Conservation (phyloP, 2,113 vertebrate genomes). For the Myocastor coypus region DNA sequence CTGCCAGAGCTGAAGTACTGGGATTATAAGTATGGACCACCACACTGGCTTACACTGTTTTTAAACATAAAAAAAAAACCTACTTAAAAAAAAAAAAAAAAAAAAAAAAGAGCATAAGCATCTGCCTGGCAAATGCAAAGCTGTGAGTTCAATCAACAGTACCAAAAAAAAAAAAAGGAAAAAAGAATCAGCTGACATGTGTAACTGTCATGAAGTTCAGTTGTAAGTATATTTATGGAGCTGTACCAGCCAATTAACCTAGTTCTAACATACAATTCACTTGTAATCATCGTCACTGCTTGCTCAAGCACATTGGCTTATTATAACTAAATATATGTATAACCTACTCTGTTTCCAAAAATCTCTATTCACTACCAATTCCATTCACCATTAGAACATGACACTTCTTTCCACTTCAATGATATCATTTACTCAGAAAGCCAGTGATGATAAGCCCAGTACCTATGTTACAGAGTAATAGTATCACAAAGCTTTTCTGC, state of each 20-base stretch:
- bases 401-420: background rate
- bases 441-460: no score
- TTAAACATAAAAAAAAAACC: slow-evolving; percentile 6
- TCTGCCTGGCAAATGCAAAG: no score
- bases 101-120: no score
- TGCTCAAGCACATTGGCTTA: background rate
- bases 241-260: background rate
- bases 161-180: no score
- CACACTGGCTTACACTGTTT: background rate
- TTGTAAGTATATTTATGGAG: slow-evolving; percentile 18
- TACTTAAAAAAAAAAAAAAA: no score
- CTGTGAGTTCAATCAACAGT: no score
- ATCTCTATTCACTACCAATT: background rate
- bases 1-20: no score
- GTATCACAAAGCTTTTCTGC: no score
- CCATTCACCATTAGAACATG: background rate
- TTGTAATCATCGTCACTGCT: background rate
- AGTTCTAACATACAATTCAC: background rate
- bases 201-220: background rate
- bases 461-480: no score
- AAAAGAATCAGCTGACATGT: background rate
- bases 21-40: no score
- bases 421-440: background rate
- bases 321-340: background rate
- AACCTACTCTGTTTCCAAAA: no score